Evolutionary conservation across 2,113 vertebrate genomes (phyloP).

Genomic region (Bufo bufo): DNA sequence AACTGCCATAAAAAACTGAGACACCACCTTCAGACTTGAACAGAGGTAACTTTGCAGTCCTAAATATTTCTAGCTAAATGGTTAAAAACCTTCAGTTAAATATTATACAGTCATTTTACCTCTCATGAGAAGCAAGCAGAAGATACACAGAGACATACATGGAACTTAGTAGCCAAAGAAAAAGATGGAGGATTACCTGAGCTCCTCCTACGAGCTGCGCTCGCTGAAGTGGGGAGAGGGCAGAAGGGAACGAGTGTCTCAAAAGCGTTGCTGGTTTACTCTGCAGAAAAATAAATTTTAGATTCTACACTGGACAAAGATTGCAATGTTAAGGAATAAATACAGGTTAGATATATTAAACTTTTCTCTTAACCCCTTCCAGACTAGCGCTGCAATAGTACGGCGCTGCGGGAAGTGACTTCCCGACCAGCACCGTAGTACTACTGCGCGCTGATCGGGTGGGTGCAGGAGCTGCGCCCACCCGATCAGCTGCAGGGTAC

Average conservation of each 20-base stretch:
- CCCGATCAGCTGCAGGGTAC: too few relatives aligned
- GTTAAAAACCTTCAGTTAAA: neutral
- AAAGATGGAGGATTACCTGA: neutral
- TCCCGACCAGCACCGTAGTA: too few relatives aligned
- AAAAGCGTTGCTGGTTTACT: slow-evolving; percentile 82
- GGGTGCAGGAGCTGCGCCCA: too few relatives aligned
- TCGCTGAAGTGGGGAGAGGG: slow-evolving; percentile 90
- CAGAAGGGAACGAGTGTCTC: slow-evolving; percentile 86
- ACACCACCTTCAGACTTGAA: too few relatives aligned
- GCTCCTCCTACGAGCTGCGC: slow-evolving; percentile 83
- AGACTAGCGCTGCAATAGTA: too few relatives aligned
- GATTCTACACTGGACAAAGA: slow-evolving; percentile 12
- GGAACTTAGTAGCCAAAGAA: too few relatives aligned
- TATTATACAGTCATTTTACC: neutral
- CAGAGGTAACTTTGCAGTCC: too few relatives aligned
- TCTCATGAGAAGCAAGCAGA: neutral
- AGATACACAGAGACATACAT: neutral
- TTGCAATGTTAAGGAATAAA: neutral
- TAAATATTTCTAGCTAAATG: too few relatives aligned
- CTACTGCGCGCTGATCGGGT: too few relatives aligned
- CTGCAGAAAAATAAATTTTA: slow-evolving; percentile 66
- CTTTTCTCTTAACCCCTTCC: too few relatives aligned
- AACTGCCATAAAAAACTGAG: too few relatives aligned
- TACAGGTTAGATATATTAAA: neutral
- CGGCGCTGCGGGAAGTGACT: too few relatives aligned